Conservation (phyloP, 2,113 vertebrate species). For the Carollia perspicillata region DNA sequence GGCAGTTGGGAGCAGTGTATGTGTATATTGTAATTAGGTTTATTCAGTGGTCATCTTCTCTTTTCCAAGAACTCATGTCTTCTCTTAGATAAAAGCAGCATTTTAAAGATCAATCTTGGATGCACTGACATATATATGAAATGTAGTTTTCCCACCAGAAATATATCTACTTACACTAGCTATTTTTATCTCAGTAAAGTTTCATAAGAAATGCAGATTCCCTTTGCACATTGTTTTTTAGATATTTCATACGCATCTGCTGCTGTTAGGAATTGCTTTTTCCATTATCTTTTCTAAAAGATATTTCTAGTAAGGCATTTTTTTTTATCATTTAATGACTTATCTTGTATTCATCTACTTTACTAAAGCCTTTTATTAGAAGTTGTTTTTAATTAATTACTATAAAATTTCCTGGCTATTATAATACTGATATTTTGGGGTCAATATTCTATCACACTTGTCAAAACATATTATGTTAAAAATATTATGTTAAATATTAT, state of each 20-base stretch:
- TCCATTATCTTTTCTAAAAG: not conserved
- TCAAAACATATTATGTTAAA: not conserved
- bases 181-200: not conserved
- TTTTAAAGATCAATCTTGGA: not conserved
- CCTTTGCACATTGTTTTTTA: not conserved
- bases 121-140: not conserved
- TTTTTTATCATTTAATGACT: not conserved
- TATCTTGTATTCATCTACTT: not conserved
- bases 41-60: not conserved
- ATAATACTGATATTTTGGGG: not conserved
- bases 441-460: not conserved
- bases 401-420: not conserved
- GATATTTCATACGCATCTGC: not conserved
- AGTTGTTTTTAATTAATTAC: not conserved
- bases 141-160: not conserved
- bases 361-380: not conserved
- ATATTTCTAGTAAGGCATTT: not conserved
- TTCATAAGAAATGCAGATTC: not conserved
- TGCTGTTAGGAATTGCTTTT: not conserved
- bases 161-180: not conserved
- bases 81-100: not conserved
- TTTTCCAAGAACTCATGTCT: not conserved
- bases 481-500: no score
- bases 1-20: rapidly evolving
- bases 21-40: not conserved